Percentiles rank a stretch among this genome's conserved stretches.
Evolutionary conservation across 2,888 invertebrate species (phyloP).

Genomic region (Zhuqinia jingwanae): DNA sequence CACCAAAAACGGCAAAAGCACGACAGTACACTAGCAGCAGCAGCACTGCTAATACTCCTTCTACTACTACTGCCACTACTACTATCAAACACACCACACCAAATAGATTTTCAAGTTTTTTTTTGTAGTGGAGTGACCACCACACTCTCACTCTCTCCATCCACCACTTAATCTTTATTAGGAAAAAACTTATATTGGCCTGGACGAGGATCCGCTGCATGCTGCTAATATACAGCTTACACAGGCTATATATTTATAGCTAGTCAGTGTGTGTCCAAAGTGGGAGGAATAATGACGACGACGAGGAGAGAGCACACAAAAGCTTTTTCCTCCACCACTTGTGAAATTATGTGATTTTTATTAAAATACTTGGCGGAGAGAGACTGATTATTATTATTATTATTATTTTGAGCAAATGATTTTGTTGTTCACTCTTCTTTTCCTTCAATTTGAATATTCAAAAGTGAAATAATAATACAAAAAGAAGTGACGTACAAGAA

Average conservation of each 20-base stretch:
- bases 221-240: not conserved
- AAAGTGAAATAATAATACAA: not conserved
- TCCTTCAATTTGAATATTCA: too few relatives aligned
- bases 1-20: slow-evolving; percentile 14
- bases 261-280: slow-evolving; percentile 53
- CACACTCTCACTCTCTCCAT: slow-evolving; percentile 25
- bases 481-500: too few relatives aligned
- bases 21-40: slow-evolving; percentile 5
- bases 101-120: slow-evolving; percentile 43
- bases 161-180: slow-evolving; percentile 48
- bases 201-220: not conserved
- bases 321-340: slow-evolving; percentile 40
- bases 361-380: not conserved
- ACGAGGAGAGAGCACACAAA: slow-evolving; percentile 23
- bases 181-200: slow-evolving; percentile 9
- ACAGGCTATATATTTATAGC: slow-evolving; percentile 21
- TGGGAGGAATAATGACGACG: slow-evolving; percentile 57
- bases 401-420: slow-evolving; percentile 32
- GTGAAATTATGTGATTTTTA: slow-evolving; percentile 51
- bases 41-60: not conserved
- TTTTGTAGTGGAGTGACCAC: slow-evolving; percentile 47
- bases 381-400: slow-evolving; percentile 30
- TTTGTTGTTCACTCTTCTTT: not conserved
- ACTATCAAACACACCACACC: not conserved
- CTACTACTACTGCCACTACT: not conserved